Conservation (phyloP, 2,113 vertebrate species). For the Thomomys bottae region DNA sequence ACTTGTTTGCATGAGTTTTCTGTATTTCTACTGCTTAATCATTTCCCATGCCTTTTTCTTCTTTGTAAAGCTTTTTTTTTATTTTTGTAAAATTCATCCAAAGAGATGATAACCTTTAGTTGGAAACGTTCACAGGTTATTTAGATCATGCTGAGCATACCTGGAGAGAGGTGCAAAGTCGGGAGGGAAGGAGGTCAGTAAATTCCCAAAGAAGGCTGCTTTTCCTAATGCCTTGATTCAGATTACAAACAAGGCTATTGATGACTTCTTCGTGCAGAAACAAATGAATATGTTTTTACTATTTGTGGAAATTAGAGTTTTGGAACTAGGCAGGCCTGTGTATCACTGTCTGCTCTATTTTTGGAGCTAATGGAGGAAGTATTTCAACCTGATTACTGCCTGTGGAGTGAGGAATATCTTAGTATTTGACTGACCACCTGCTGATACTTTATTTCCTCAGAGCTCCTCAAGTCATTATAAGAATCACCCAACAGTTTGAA, state of each 20-base stretch:
- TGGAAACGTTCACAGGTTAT: background rate
- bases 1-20: no score
- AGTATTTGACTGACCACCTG: constrained; percentile 76
- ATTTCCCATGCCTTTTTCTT: no score
- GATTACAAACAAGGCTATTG: background rate
- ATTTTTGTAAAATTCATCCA: background rate
- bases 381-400: constrained; percentile 75
- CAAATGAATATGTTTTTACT: constrained; percentile 49
- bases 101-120: background rate
- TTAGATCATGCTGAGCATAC: background rate
- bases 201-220: background rate
- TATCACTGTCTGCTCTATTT: constrained; percentile 72
- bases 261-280: constrained; percentile 5
- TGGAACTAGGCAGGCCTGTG: constrained; percentile 26
- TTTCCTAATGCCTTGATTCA: background rate
- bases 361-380: constrained; percentile 72
- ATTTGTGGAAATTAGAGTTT: constrained; percentile 58
- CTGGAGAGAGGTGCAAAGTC: no score
- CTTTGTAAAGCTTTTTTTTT: background rate
- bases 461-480: constrained; percentile 74
- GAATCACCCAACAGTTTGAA: constrained; percentile 73
- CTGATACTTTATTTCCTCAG: constrained; percentile 70
- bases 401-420: constrained; percentile 74
- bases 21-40: background rate
- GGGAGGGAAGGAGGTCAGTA: background rate